Evolutionary conservation across 35 echinoderm and acorn worm genomes (phyloP).

Genomic region (Ptychodera flava): DNA sequence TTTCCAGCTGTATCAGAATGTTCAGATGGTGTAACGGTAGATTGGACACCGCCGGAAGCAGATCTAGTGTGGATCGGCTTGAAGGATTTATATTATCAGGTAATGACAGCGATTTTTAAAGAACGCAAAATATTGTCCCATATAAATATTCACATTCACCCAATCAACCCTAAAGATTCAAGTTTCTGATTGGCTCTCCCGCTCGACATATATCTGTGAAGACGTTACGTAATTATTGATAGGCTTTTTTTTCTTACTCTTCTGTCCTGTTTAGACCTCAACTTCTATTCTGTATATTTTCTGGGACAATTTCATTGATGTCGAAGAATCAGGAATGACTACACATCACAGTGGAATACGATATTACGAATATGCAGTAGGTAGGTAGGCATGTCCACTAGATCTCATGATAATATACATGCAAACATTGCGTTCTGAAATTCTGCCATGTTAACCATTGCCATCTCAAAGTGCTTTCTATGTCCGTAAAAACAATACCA

Average conservation of each 20-base stretch:
- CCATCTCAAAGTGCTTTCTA: too few species aligned
- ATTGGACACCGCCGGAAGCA: slow-evolving; percentile 16
- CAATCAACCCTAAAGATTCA: too few species aligned
- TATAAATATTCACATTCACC: too few species aligned
- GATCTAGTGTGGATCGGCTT: slow-evolving; percentile 24
- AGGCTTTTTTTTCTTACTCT: too few species aligned
- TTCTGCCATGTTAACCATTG: too few species aligned
- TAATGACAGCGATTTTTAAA: too few species aligned
- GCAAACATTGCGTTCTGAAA: too few species aligned
- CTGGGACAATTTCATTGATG: slow-evolving; percentile 25
- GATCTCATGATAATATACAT: background rate
- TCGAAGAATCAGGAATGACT: slow-evolving; percentile 19
- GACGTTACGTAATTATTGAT: too few species aligned
- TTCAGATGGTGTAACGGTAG: slow-evolving; percentile 36
- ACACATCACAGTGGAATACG: slow-evolving; percentile 37
- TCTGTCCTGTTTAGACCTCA: slow-evolving; percentile 24
- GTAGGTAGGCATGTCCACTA: slow-evolving; percentile 2
- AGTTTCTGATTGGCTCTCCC: too few species aligned
- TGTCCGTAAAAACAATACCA: too few species aligned
- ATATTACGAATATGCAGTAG: slow-evolving; percentile 33
- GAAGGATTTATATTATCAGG: slow-evolving; percentile 9
- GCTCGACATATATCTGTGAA: too few species aligned
- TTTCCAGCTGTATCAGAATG: slow-evolving; percentile 19
- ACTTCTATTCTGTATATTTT: background rate
- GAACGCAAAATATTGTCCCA: too few species aligned